These are phyloP conservation scores for Panurus biarmicus DNA, from an alignment of 2,113 vertebrate species.

Conservation along the genomic window DNA sequence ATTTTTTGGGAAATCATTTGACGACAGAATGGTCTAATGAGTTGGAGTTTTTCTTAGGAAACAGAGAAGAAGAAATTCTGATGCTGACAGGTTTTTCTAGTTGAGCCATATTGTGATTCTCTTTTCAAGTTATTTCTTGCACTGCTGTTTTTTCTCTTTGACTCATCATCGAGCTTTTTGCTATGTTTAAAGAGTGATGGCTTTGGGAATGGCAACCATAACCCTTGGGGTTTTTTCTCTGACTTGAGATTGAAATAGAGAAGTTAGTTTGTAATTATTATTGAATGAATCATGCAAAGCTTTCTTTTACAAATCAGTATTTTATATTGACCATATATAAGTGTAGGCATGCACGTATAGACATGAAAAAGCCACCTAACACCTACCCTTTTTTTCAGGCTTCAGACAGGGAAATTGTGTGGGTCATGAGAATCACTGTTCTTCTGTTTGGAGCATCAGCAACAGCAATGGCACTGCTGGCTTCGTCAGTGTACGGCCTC, in stretches of 20 bases:
- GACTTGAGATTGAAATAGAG: neutral
- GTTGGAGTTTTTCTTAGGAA: neutral
- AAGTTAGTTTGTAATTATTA: neutral
- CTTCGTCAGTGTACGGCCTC: conserved; percentile 90
- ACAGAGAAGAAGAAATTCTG: neutral
- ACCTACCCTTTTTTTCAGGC: conserved; percentile 73
- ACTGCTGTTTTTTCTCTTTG: neutral
- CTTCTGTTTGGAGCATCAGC: conserved; percentile 89
- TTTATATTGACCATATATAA: neutral
- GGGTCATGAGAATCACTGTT: conserved; percentile 93
- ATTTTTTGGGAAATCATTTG: neutral
- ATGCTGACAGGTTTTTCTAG: neutral
- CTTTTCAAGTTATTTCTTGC: neutral
- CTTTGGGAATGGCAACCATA: neutral
- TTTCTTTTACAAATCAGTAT: neutral
- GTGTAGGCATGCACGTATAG: neutral
- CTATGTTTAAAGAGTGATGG: neutral
- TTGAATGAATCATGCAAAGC: neutral
- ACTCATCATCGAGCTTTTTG: neutral
- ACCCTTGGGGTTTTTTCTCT: neutral
- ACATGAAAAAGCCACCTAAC: neutral
- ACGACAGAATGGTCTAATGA: neutral
- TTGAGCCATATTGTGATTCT: neutral
- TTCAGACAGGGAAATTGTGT: conserved; percentile 90
- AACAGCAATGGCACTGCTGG: conserved; percentile 92